phyloP scores from a whole-genome alignment of 2,888 invertebrate species.

The Ctena decussata region DNA sequence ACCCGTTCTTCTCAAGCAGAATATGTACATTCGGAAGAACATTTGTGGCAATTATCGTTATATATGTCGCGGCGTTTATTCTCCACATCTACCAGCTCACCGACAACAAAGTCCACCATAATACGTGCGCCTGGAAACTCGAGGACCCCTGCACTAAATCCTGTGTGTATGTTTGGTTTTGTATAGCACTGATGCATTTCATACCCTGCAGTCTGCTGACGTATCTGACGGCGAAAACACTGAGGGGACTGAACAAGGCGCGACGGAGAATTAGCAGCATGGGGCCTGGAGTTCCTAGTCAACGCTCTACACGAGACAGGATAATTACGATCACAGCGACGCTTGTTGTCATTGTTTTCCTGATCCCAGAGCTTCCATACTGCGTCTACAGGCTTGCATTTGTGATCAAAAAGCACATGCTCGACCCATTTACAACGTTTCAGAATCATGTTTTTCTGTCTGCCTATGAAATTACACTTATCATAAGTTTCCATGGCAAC shows the following conservation, averaged over 20 bases:
- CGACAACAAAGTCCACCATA: slow-evolving; percentile 24
- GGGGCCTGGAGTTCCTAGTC: not conserved
- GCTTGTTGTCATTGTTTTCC: slow-evolving; percentile 48
- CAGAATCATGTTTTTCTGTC: slow-evolving; percentile 34
- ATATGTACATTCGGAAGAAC: slow-evolving; percentile 69
- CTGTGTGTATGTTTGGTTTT: slow-evolving; percentile 61
- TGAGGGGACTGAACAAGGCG: slow-evolving; percentile 36
- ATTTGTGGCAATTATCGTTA: slow-evolving; percentile 43
- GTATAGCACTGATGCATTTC: slow-evolving; percentile 38
- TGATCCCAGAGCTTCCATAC: slow-evolving; percentile 55
- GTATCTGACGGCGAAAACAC: slow-evolving; percentile 35
- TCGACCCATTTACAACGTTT: not conserved
- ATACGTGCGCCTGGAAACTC: slow-evolving; percentile 37
- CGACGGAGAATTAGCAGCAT: slow-evolving; percentile 32
- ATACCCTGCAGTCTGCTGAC: slow-evolving; percentile 41
- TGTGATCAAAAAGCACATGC: slow-evolving; percentile 6
- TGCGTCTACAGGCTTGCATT: slow-evolving; percentile 46
- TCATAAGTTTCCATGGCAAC: slow-evolving; percentile 49
- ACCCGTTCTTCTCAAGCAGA: slow-evolving; percentile 64
- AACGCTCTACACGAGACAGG: slow-evolving; percentile 44
- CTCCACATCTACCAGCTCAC: slow-evolving; percentile 59
- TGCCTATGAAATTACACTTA: slow-evolving; percentile 41
- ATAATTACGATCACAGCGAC: slow-evolving; percentile 51
- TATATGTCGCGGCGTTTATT: slow-evolving; percentile 52
- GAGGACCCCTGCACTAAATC: slow-evolving; percentile 44